These are phyloP conservation scores for Seira ritae DNA, from an alignment of 2,888 invertebrate species.

Conservation along the genomic window DNA sequence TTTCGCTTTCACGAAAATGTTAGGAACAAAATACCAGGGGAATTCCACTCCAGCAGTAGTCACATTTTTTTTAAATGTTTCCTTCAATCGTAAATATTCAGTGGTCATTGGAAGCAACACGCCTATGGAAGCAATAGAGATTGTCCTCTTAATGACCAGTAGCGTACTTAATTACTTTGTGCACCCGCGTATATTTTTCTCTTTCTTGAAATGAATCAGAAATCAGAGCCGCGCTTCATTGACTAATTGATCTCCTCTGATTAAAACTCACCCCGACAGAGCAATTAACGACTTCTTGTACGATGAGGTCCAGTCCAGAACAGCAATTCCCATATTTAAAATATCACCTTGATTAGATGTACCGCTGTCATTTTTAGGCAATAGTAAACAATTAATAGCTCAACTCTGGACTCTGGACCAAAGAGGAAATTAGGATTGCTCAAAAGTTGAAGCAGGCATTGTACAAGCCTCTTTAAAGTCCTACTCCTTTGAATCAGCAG, in stretches of 20 bases:
- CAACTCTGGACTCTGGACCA: no score
- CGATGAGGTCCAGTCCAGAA: no score
- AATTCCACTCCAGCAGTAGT: background rate
- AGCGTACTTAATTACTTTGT: background rate
- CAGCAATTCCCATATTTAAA: no score
- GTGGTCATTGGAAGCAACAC: constrained; percentile 6
- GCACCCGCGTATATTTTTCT: background rate
- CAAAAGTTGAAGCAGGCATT: no score
- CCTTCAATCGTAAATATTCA: constrained; percentile 9
- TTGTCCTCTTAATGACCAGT: constrained; percentile 2
- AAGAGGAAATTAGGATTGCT: no score
- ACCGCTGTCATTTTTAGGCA: no score
- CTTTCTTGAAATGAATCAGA: constrained; percentile 3
- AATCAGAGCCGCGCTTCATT: background rate
- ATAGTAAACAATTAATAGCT: no score
- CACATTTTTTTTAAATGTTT: background rate
- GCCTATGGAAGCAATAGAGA: constrained; percentile 14
- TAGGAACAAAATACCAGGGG: background rate
- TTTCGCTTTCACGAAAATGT: background rate
- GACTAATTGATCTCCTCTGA: constrained; percentile 10
- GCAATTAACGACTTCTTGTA: background rate
- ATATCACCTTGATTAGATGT: no score
- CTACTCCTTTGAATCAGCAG: constrained; percentile 45
- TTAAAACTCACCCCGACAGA: constrained; percentile 2
- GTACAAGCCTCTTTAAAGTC: no score